Conservation (phyloP, 2,113 vertebrate genomes). For the Apus apus region DNA sequence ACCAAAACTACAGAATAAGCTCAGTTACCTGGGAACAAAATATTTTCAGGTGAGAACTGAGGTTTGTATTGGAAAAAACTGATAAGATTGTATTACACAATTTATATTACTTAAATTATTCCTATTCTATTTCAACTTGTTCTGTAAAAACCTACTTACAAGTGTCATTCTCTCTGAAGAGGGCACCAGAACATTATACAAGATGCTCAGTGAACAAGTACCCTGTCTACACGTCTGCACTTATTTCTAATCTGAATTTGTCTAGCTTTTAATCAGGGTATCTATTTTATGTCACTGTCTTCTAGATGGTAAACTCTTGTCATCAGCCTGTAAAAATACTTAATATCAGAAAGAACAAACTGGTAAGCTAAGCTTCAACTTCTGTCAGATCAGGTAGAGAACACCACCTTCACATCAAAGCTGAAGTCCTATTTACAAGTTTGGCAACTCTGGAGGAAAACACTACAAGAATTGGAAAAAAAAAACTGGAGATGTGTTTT, state of each 20-base stretch:
- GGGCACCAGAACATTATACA: neutral
- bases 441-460: neutral
- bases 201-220: neutral
- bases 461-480: neutral
- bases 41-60: neutral
- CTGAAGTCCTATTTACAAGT: neutral
- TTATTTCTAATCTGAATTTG: neutral
- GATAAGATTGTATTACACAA: neutral
- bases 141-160: neutral
- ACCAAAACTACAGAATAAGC: neutral
- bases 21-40: neutral
- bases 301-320: neutral
- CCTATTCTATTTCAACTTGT: neutral
- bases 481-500: neutral
- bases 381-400: neutral
- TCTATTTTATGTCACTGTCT: neutral
- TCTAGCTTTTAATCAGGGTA: neutral
- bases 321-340: neutral
- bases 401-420: neutral
- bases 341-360: neutral
- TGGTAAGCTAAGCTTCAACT: neutral
- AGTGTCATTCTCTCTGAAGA: neutral
- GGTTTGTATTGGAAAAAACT: neutral
- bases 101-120: fast-evolving
- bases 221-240: neutral